Conservation (phyloP, 2,113 vertebrate species). For the Syrmaticus mikado region DNA sequence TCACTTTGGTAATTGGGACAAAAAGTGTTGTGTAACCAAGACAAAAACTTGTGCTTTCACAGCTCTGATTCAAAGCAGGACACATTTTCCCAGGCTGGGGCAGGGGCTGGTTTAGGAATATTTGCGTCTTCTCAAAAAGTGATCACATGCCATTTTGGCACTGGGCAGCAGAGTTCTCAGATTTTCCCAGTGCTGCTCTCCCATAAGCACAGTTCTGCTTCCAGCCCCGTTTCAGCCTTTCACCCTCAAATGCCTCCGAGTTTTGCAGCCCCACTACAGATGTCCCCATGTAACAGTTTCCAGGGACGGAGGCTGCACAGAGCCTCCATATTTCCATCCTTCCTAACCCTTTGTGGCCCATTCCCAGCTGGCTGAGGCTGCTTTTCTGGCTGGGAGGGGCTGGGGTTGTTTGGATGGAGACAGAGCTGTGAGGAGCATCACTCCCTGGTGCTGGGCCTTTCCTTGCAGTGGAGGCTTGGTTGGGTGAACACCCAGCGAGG, state of each 20-base stretch:
- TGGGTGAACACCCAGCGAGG: not conserved
- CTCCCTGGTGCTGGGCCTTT: not conserved
- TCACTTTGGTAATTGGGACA: not conserved
- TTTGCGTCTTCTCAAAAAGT: not conserved
- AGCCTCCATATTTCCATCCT: not conserved
- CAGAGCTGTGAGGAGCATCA: too few relatives aligned
- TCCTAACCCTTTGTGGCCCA: not conserved
- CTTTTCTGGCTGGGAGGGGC: not conserved
- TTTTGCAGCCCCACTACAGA: not conserved
- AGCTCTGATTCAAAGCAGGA: not conserved
- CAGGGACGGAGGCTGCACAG: not conserved
- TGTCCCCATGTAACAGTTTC: not conserved
- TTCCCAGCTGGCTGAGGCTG: not conserved
- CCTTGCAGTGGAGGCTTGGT: fast-evolving
- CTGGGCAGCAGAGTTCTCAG: not conserved
- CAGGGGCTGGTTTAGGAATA: not conserved
- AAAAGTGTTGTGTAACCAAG: not conserved
- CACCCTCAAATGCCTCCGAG: not conserved
- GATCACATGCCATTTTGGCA: not conserved
- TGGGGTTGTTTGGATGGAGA: not conserved
- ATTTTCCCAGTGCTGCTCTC: not conserved
- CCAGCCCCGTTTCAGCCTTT: not conserved
- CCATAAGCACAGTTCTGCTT: not conserved
- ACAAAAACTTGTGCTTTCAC: not conserved
- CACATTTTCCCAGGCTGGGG: not conserved